Percentiles rank a stretch among this genome's conserved stretches.
Evolutionary conservation across 2,797 vertebrate species (phyloP).

Genomic region (Acanthurus leucopareius): DNA sequence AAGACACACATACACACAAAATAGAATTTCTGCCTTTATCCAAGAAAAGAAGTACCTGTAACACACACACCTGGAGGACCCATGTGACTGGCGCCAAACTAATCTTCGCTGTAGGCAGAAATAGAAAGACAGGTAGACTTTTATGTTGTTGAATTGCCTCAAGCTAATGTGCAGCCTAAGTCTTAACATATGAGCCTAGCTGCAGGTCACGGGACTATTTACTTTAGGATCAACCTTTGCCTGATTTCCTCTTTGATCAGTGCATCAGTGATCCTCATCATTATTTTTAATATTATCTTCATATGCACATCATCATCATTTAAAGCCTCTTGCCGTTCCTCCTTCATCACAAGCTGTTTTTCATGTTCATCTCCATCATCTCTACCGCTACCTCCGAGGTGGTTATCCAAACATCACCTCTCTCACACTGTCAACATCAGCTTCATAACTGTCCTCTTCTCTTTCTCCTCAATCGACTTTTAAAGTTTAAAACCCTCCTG

Average conservation of each 20-base stretch:
- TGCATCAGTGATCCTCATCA: slow-evolving; percentile 29
- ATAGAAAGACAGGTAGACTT: slow-evolving; percentile 32
- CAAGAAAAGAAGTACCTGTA: slow-evolving; percentile 15
- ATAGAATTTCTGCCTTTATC: slow-evolving; percentile 18
- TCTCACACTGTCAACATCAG: slow-evolving; percentile 36
- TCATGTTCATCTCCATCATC: slow-evolving; percentile 26
- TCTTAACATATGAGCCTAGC: slow-evolving; percentile 48
- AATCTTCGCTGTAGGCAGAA: slow-evolving; percentile 46
- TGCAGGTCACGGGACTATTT: slow-evolving; percentile 52
- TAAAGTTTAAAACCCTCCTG: slow-evolving; percentile 69
- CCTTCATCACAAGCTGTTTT: slow-evolving; percentile 16
- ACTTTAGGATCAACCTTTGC: slow-evolving; percentile 53
- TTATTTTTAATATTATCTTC: slow-evolving; percentile 58
- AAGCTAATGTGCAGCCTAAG: slow-evolving; percentile 42
- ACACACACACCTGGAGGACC: slow-evolving; percentile 31
- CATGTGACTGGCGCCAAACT: slow-evolving; percentile 42
- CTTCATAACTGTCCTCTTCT: slow-evolving; percentile 32
- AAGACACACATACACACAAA: slow-evolving; percentile 11
- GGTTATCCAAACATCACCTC: slow-evolving; percentile 40
- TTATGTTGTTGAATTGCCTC: slow-evolving; percentile 24
- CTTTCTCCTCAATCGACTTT: slow-evolving; percentile 45
- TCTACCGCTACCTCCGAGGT: not conserved
- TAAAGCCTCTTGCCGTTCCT: slow-evolving; percentile 33
- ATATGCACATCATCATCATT: slow-evolving; percentile 42
- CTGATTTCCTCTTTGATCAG: slow-evolving; percentile 62